These are phyloP conservation scores for Platerodrilus igneus DNA, from an alignment of 2,888 invertebrate genomes.

Conservation along the genomic window DNA sequence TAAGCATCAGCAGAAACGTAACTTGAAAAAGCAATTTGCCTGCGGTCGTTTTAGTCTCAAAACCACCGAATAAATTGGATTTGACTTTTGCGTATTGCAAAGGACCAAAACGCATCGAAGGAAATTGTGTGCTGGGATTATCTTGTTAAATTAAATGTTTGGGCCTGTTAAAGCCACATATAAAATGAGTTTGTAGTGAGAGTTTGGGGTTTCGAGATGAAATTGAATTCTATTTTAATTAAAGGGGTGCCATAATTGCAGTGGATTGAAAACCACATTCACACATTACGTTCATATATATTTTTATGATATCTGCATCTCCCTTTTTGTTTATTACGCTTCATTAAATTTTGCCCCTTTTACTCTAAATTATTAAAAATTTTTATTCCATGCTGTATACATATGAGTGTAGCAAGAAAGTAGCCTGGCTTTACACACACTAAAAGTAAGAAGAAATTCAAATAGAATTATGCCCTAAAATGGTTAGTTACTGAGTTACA, in stretches of 20 bases:
- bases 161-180: constrained; percentile 23
- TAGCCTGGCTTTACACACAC: too few species aligned
- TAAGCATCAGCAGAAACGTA: too few species aligned
- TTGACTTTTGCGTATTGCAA: constrained; percentile 29
- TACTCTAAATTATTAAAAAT: too few species aligned
- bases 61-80: constrained; percentile 32
- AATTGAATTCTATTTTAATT: constrained; percentile 26
- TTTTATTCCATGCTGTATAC: too few species aligned
- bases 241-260: constrained; percentile 6
- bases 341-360: too few species aligned
- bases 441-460: too few species aligned
- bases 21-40: constrained; percentile 28
- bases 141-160: constrained; percentile 32
- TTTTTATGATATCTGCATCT: too few species aligned
- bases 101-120: constrained; percentile 25
- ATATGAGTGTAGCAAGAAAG: too few species aligned
- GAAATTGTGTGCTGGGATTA: constrained; percentile 32
- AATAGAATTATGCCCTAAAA: too few species aligned
- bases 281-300: too few species aligned
- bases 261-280: constrained; percentile 5
- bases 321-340: too few species aligned
- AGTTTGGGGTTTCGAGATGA: constrained; percentile 19
- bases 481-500: too few species aligned
- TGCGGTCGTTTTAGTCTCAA: constrained; percentile 29
- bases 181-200: constrained; percentile 9